A percentile compares a stretch with the other conserved stretches of the same genome.
Conservation (phyloP, 64 coral and sea anemone species). For the Stichodactyla mertensii region DNA sequence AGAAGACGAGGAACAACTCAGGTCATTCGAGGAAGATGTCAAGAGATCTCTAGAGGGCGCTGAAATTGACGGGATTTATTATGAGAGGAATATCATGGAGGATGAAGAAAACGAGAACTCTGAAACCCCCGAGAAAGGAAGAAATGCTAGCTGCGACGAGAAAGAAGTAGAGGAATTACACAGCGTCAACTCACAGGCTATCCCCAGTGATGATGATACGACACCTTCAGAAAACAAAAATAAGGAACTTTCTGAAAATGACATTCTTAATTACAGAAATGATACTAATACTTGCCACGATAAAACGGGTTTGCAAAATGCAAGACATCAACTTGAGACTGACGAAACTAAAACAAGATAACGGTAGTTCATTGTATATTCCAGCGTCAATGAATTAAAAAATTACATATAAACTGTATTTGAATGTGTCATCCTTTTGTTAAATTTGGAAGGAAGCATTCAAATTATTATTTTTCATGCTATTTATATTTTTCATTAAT, state of each 20-base stretch:
- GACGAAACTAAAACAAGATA: neutral
- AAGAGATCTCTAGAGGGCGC: conserved; percentile 60
- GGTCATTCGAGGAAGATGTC: conserved; percentile 47
- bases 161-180: neutral
- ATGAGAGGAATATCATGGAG: conserved; percentile 56
- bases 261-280: neutral
- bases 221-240: neutral
- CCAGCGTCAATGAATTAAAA: neutral
- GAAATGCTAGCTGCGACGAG: neutral
- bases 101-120: neutral
- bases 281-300: neutral
- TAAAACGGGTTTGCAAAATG: neutral
- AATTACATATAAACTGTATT: too few species aligned
- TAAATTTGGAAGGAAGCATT: too few species aligned
- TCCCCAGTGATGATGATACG: neutral
- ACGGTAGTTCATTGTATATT: neutral
- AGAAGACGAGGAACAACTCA: conserved; percentile 3
- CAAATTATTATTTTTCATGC: too few species aligned
- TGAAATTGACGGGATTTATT: conserved; percentile 36
- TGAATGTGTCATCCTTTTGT: too few species aligned
- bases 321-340: neutral
- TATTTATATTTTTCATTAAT: too few species aligned
- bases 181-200: neutral
- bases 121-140: neutral
- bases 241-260: neutral